Base-by-base conservation (phyloP, 2,797 vertebrate genomes). In the Loriculus beryllinus region DNA sequence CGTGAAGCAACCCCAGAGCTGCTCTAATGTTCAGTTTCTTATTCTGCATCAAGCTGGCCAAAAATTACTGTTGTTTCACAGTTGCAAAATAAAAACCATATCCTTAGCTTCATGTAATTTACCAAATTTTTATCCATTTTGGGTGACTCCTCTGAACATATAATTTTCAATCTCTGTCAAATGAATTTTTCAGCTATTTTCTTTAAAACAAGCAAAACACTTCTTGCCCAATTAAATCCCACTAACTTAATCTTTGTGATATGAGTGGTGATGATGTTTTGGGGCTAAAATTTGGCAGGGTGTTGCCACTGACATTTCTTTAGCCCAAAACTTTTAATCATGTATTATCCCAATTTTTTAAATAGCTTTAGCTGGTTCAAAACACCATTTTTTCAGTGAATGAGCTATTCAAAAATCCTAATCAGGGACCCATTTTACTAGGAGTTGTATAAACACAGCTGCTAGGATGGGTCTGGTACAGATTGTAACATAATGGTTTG, bases 371-470 rank as follows among this genome's bases (percentile, higher is more conserved):
- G 62, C 65, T 95, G 20, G 72, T 96, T 91, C 87, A 93, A 95
- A 96, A 83, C 77, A 92, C 72, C 65, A 64, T 88, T 91, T 95
- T 91, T 81, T 90, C 89, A 52, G 72, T 92, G 89, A 96, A 92
- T 75, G 62, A 88, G 82, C 69, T 86, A 86, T 91, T 95, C 65
- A 96, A 72, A 94, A 93, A 75, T 91, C 91, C 79, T 94, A 93
- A 95, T 91, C 90, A 95, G 92, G 75, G 81, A 77, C 68, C 68
- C 86, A 92, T 95, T 95, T 94, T 87, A 72, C 86, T 85, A 65
- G 57, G 19, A 93, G 59, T 68, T 95, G 62, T 65, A 95, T 92
- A 95, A 96, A 96, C 94, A 96, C 86, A 92, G 92, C 94, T 96
- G 96, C 84, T 96, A 71, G 72, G 76, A 94, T 89, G 79, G 65